Conservation (phyloP, 2,888 invertebrate genomes). For the Pherbina coryleti region DNA sequence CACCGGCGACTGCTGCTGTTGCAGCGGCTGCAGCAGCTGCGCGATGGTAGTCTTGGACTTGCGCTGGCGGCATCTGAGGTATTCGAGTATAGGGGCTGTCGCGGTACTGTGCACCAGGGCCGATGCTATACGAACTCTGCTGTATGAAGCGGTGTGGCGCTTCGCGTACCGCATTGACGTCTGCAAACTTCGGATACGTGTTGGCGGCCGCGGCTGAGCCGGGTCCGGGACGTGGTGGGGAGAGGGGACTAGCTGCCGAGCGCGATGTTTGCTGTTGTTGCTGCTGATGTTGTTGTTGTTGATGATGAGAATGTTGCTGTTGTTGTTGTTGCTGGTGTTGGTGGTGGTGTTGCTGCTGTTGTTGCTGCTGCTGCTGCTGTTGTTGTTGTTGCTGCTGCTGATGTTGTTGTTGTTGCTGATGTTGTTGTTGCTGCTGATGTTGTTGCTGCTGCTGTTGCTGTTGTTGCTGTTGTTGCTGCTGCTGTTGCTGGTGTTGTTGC, state of each 20-base stretch:
- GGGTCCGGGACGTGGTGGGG: conserved; percentile 67
- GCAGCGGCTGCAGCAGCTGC: conserved; percentile 58
- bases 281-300: conserved; percentile 55
- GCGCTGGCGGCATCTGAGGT: conserved; percentile 61
- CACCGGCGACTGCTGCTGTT: conserved; percentile 52
- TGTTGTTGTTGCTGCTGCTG: conserved; percentile 59
- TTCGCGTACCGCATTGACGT: conserved; percentile 63
- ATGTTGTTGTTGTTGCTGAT: conserved; percentile 56
- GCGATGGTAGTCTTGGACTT: conserved; percentile 63
- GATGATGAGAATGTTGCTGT: conserved; percentile 47
- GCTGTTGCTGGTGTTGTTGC: conserved; percentile 56
- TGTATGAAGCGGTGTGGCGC: conserved; percentile 68
- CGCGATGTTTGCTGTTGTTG: conserved; percentile 62
- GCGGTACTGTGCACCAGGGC: conserved; percentile 64
- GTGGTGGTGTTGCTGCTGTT: conserved; percentile 48
- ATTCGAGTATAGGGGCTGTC: conserved; percentile 68
- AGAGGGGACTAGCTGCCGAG: conserved; percentile 69
- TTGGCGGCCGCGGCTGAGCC: conserved; percentile 63
- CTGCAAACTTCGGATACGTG: conserved; percentile 66
- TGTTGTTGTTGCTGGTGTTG: conserved; percentile 52
- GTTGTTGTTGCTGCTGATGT: conserved; percentile 53
- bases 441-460: conserved; percentile 46
- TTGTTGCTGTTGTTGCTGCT: conserved; percentile 57
- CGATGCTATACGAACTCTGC: conserved; percentile 66
- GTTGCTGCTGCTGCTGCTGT: conserved; percentile 51